Conservation (phyloP, 30 jellyfish, hydroid and myxozoan species). For the Turritopsis dohrnii region DNA sequence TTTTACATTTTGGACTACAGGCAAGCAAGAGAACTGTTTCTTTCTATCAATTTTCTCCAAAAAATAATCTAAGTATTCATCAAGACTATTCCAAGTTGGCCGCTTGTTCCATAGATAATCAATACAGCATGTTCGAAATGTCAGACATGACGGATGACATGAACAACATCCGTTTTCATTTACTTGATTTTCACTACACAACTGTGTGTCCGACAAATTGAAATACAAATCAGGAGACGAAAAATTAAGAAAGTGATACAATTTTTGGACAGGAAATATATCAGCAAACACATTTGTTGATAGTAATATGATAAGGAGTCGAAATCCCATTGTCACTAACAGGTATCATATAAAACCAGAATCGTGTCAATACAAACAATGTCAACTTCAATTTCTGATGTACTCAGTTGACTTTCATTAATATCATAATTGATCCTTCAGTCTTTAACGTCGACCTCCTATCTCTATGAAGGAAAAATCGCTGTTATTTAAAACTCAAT, state of each 20-base stretch:
- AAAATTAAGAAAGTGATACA: background rate
- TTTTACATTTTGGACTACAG: background rate
- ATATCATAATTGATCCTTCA: too few relatives aligned
- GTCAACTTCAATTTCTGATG: too few relatives aligned
- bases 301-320: background rate
- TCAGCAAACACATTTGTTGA: background rate
- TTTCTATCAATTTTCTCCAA: background rate
- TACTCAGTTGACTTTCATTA: too few relatives aligned
- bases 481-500: background rate
- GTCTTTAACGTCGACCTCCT: too few relatives aligned
- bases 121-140: background rate
- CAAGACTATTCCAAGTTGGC: background rate
- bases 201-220: background rate
- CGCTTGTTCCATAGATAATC: background rate
- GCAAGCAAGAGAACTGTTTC: background rate
- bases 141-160: background rate
- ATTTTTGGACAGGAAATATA: background rate
- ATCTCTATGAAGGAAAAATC: background rate
- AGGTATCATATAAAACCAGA: too few relatives aligned
- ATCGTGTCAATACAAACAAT: too few relatives aligned
- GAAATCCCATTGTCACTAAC: background rate
- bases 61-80: constrained; percentile 4
- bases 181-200: background rate
- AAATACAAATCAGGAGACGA: background rate
- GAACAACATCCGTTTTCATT: background rate